phyloP scores from a whole-genome alignment of 2,888 invertebrate genomes.

The Lepidocyrtoides sp. region DNA sequence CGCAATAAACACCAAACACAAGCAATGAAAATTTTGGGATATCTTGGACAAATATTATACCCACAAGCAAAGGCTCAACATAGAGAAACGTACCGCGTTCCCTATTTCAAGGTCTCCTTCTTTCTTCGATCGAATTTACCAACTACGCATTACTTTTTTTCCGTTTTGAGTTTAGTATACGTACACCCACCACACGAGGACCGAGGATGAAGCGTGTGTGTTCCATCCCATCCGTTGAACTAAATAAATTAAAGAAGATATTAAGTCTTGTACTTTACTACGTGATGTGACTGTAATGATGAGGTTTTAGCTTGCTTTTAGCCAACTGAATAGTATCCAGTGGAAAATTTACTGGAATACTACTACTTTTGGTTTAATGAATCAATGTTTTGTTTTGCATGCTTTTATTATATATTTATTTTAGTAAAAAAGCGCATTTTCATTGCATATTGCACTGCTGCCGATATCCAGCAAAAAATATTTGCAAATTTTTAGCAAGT shows the following conservation, averaged over 20 bases:
- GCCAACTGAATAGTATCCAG: too few species aligned
- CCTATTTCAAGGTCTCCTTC: slow-evolving; percentile 70
- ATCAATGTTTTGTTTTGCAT: too few species aligned
- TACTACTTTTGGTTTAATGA: too few species aligned
- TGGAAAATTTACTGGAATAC: too few species aligned
- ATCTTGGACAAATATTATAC: not conserved
- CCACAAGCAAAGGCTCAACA: not conserved
- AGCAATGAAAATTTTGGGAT: not conserved
- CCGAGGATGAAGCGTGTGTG: slow-evolving; percentile 31
- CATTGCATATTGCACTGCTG: too few species aligned
- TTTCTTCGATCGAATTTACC: slow-evolving; percentile 57
- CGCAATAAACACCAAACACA: not conserved
- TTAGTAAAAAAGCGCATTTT: too few species aligned
- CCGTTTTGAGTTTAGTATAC: not conserved
- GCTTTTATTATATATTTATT: too few species aligned
- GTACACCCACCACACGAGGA: slow-evolving; percentile 22
- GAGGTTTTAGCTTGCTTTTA: too few species aligned
- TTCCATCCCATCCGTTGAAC: not conserved
- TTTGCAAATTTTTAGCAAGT: too few species aligned
- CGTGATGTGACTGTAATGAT: too few species aligned
- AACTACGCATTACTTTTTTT: slow-evolving; percentile 36
- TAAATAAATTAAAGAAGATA: not conserved
- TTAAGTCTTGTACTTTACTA: not conserved
- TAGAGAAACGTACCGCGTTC: not conserved
- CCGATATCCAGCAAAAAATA: too few species aligned